Evolutionary conservation across 92 coral and sea anemone genomes (phyloP).

Genomic region (Heteractis magnifica): DNA sequence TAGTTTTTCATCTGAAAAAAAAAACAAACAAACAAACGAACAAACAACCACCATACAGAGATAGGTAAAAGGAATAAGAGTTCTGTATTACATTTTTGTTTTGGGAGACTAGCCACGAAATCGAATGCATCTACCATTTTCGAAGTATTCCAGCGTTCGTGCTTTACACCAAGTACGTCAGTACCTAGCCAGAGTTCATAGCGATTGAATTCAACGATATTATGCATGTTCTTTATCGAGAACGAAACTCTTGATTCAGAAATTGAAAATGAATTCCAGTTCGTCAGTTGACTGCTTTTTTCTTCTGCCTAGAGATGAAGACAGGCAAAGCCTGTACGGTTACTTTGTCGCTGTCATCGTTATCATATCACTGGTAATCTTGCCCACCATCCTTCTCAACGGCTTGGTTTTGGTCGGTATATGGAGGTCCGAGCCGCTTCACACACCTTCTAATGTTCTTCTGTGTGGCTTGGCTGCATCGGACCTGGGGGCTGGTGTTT

Average conservation of each 20-base stretch:
- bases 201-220: too few species aligned
- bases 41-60: too few species aligned
- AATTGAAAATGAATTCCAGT: background rate
- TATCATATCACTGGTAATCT: background rate
- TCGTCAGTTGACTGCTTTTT: background rate
- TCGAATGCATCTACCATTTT: too few species aligned
- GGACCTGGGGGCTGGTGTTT: slow-evolving; percentile 15
- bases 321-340: background rate
- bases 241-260: background rate
- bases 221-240: too few species aligned
- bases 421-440: slow-evolving; percentile 13
- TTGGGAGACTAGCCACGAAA: too few species aligned
- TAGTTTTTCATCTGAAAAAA: too few species aligned
- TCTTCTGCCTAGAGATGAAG: background rate
- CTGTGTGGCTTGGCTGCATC: slow-evolving; percentile 28
- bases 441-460: slow-evolving; percentile 16
- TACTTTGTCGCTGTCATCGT: background rate
- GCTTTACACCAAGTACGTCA: too few species aligned
- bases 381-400: slow-evolving; percentile 14
- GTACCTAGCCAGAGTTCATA: too few species aligned
- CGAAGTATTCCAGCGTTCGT: too few species aligned
- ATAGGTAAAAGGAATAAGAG: too few species aligned
- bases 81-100: too few species aligned
- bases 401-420: slow-evolving; percentile 17
- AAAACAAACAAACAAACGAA: too few species aligned